Evolutionary conservation across 2,888 invertebrate species (phyloP).

Genomic region (Bombylius discolor): DNA sequence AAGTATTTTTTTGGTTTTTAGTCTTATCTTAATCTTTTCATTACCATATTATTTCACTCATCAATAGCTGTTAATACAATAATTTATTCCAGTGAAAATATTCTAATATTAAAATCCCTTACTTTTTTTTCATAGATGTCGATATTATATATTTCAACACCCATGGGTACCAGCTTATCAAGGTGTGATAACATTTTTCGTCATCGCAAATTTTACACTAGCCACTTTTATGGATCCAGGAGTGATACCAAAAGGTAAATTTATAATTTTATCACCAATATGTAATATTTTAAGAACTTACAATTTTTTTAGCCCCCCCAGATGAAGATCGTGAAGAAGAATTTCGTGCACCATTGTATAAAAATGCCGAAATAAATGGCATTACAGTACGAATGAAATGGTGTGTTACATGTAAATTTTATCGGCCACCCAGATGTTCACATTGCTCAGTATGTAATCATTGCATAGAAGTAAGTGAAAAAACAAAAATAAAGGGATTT

Average conservation of each 20-base stretch:
- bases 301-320: conserved; percentile 58
- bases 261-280: too few relatives aligned
- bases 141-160: conserved; percentile 67
- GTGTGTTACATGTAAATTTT: conserved; percentile 99
- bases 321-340: conserved; percentile 97
- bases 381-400: conserved; percentile 99
- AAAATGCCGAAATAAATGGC: conserved; percentile 95
- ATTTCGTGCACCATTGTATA: conserved; percentile 89
- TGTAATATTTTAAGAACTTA: too few relatives aligned
- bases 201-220: conserved; percentile 94
- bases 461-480: conserved; percentile 73
- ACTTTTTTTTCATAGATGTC: conserved; percentile 53
- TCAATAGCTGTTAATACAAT: too few relatives aligned
- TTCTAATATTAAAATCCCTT: too few relatives aligned
- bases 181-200: conserved; percentile 91
- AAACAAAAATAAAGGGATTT: not conserved
- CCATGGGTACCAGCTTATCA: conserved; percentile 89
- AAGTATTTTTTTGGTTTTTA: too few relatives aligned
- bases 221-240: conserved; percentile 99
- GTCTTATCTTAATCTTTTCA: too few relatives aligned
- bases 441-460: conserved; percentile 99
- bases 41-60: too few relatives aligned
- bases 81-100: too few relatives aligned
- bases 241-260: conserved; percentile 88
- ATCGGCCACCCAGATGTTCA: conserved; percentile 95